Base-by-base conservation (phyloP, 2,797 vertebrate species). In the Arnoldichthys spilopterus region DNA sequence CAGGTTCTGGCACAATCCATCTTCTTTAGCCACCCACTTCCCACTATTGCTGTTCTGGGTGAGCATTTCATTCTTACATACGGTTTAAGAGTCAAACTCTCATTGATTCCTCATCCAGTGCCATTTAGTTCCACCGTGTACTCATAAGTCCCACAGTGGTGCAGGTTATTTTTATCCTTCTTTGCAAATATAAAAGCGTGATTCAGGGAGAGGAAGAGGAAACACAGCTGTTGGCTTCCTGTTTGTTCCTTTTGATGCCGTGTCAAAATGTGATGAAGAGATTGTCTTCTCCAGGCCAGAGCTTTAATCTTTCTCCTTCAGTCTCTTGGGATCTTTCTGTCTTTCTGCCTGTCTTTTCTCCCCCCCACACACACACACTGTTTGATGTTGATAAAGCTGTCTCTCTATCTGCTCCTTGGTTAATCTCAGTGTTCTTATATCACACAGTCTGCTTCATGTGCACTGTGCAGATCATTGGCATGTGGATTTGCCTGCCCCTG, bases 261-360 rank as follows among this genome's bases (percentile, higher is more conserved):
- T 40, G 75, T 78, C 72, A 80, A 78, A 76, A 81, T 72, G 77
- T 63, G 47, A 74, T 72, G 71, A 77, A 77, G 79, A 77, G 79
- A 76, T 43, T 54, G 62, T 79, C 62, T 79, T 73, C 47, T 72
- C 43, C 28, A 76, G 62, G 53, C 61, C 54, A 11, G 8, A 16
- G 34, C 82, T 83, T 85, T 83, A 69, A 83, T 85, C 76, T 81
- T 73, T 45, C 26, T 74, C 54, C 66, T 70, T 76, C 58, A 56
- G 45, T 71, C 62, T 58, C 62, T 51, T 70, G 77, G 54, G 77
- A 58, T 69, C 63, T 54, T 2, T 77, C 45, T 51, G 18, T 72
- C 30, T 26, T 4, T 71, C 30, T 69, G 47, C 69, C 64, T 28
- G 43, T 68, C 63, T 66, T 30, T 16, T 13, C 40, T 13, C 67